Conservation (phyloP, 2,888 invertebrate species). For the Tetheella fluctuosa region DNA sequence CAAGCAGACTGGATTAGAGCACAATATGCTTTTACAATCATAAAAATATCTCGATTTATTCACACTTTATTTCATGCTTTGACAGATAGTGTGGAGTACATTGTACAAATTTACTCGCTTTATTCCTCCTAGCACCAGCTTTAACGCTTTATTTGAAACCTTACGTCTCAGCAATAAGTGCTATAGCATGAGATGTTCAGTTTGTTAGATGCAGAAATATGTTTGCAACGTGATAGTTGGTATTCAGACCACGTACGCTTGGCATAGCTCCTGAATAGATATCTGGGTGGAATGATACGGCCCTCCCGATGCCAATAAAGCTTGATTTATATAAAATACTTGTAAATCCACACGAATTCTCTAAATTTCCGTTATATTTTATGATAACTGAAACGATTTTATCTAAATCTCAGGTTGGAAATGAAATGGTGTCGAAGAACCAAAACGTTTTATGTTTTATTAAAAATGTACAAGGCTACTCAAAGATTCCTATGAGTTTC, state of each 20-base stretch:
- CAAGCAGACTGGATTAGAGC: constrained; percentile 17
- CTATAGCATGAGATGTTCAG: constrained; percentile 3
- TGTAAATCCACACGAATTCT: constrained; percentile 53
- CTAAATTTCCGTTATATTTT: constrained; percentile 30
- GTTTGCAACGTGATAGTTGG: constrained; percentile 44
- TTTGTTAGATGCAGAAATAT: constrained; percentile 19
- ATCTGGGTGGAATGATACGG: constrained; percentile 75
- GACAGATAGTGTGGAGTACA: constrained; percentile 69
- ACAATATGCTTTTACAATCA: constrained; percentile 26
- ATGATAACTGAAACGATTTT: constrained; percentile 5
- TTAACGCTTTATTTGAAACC: constrained; percentile 24
- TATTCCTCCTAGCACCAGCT: constrained; percentile 16
- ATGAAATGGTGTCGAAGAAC: background rate
- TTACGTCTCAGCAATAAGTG: constrained; percentile 26
- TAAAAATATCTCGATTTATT: constrained; percentile 62
- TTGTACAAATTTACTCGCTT: constrained; percentile 45
- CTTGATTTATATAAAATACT: constrained; percentile 73
- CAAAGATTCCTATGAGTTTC: no score
- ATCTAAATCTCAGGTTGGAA: background rate
- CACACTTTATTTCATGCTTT: constrained; percentile 62
- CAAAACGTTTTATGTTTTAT: background rate
- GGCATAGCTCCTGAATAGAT: constrained; percentile 77
- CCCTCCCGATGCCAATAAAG: constrained; percentile 76
- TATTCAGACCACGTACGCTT: constrained; percentile 71
- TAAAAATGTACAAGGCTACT: no score